Percentiles rank a stretch among this genome's conserved stretches.
These are phyloP conservation scores for Poliocrania exsul DNA, from an alignment of 2,797 vertebrate genomes.

Conservation along the genomic window DNA sequence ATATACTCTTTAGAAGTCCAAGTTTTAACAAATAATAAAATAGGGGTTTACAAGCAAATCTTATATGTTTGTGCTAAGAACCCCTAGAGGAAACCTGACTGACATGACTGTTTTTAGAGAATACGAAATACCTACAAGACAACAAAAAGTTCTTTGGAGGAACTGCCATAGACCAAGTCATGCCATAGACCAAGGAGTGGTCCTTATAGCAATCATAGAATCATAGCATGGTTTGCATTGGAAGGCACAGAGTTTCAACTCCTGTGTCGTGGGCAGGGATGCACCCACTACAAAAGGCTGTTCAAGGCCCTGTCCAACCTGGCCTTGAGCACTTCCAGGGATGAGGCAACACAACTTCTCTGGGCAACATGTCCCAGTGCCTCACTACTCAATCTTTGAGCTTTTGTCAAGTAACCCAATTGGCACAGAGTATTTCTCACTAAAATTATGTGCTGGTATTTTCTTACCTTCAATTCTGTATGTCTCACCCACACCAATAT, in stretches of 20 bases:
- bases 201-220: not conserved
- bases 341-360: not conserved
- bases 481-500: not conserved
- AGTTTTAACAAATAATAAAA: not conserved
- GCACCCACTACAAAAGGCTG: not conserved
- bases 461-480: not conserved
- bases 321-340: not conserved
- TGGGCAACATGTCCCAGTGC: not conserved
- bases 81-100: not conserved
- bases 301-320: not conserved
- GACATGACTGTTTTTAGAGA: not conserved
- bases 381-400: not conserved
- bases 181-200: accelerated
- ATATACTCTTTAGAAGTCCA: not conserved
- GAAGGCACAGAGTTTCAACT: not conserved
- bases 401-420: not conserved
- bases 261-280: not conserved
- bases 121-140: not conserved
- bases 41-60: not conserved
- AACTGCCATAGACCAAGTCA: not conserved
- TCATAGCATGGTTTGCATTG: not conserved
- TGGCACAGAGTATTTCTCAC: not conserved
- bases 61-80: not conserved
- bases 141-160: not conserved
- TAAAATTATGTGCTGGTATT: not conserved